A percentile compares a stretch with the other conserved stretches of the same genome.
These are phyloP conservation scores for Melanocharis versteri DNA, from an alignment of 2,113 vertebrate genomes.

Conservation along the genomic window DNA sequence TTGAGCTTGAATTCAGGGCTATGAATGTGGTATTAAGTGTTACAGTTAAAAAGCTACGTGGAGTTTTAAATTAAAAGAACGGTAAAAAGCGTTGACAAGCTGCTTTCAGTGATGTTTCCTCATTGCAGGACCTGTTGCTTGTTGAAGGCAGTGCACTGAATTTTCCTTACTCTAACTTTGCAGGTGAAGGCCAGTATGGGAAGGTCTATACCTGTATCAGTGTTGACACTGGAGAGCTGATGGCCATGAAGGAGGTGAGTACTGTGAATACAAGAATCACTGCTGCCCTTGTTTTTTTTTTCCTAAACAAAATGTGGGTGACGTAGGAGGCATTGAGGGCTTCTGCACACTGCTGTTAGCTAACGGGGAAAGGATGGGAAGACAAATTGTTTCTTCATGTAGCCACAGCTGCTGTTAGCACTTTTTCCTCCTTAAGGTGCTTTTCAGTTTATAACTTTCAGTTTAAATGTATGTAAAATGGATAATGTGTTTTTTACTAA, in stretches of 20 bases:
- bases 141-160: background rate
- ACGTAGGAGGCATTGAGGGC: background rate
- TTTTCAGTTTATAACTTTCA: background rate
- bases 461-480: background rate
- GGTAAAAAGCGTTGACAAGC: background rate
- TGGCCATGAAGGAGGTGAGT: conserved; percentile 99
- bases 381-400: background rate
- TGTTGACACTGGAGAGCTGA: conserved; percentile 95
- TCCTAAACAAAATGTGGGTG: background rate
- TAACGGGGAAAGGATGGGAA: background rate
- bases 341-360: background rate
- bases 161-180: background rate
- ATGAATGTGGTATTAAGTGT: background rate
- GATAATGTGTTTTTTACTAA: background rate
- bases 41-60: background rate
- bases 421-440: background rate
- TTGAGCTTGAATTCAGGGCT: background rate
- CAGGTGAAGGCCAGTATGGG: conserved; percentile 98
- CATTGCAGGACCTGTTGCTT: background rate
- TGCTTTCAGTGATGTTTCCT: background rate
- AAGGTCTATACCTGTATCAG: conserved; percentile 99
- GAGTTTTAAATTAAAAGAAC: background rate
- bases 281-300: background rate
- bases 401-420: background rate
- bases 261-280: background rate